A percentile compares a stretch with the other conserved stretches of the same genome.
Conservation (phyloP, 1,140 invertebrate genomes). For the Diabrotica undecimpunctata region DNA sequence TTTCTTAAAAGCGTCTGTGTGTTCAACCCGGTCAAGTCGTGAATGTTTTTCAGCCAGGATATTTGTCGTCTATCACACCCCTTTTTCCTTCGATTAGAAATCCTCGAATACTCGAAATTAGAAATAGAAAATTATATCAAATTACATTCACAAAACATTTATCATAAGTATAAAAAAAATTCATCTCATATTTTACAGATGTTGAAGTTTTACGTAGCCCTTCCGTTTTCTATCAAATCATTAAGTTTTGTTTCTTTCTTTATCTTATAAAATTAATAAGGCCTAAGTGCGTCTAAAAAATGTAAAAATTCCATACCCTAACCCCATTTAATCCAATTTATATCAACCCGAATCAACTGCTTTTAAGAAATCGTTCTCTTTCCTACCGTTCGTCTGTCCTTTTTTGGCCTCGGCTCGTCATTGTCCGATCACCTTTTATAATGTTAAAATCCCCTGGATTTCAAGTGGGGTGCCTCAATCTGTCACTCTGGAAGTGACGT, state of each 20-base stretch:
- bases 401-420: not conserved
- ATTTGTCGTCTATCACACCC: too few relatives aligned
- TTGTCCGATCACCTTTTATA: conserved; percentile 14
- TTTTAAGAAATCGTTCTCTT: conserved; percentile 8
- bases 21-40: too few relatives aligned
- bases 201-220: too few relatives aligned
- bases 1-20: too few relatives aligned
- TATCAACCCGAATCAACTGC: conserved; percentile 11
- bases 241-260: not conserved
- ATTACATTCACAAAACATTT: too few relatives aligned
- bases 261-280: not conserved
- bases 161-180: too few relatives aligned
- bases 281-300: not conserved
- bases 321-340: conserved; percentile 11
- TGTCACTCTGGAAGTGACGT: conserved; percentile 28
- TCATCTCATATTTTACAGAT: too few relatives aligned
- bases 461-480: conserved; percentile 21
- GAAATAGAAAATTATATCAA: too few relatives aligned
- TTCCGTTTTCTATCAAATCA: too few relatives aligned
- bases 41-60: too few relatives aligned
- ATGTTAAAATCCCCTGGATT: conserved; percentile 16
- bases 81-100: too few relatives aligned
- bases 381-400: not conserved
- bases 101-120: too few relatives aligned
- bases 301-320: conserved; percentile 4